phyloP scores from a whole-genome alignment of 92 coral and sea anemone genomes.

The Heteractis magnifica region DNA sequence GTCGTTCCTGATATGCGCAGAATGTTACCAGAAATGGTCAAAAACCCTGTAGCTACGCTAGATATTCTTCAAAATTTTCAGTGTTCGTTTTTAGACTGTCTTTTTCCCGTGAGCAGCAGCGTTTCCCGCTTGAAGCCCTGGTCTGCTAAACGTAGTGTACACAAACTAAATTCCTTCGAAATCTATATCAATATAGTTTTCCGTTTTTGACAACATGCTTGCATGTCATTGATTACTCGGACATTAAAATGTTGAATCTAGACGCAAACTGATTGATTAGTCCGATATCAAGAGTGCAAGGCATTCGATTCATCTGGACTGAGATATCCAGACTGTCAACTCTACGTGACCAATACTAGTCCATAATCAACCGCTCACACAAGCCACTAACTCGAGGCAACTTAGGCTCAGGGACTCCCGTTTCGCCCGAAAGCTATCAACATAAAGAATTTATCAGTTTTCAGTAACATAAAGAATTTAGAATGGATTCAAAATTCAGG shows the following conservation, averaged over 20 bases:
- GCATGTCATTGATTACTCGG: constrained; percentile 4
- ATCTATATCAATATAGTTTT: background rate
- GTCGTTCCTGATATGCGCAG: no score
- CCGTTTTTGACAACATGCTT: constrained; percentile 8
- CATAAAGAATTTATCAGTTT: background rate
- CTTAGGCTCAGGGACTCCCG: background rate
- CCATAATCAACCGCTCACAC: constrained; percentile 1
- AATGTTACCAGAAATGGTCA: no score
- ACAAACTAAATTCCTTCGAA: constrained; percentile 6
- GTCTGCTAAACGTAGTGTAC: background rate
- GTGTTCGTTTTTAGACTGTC: background rate
- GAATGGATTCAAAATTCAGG: background rate
- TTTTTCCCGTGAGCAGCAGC: background rate
- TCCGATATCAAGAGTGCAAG: constrained; percentile 12
- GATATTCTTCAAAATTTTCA: background rate
- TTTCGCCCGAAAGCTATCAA: constrained; percentile 1
- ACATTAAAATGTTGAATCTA: constrained; percentile 6
- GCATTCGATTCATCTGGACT: background rate
- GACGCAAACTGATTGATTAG: background rate
- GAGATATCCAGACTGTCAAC: constrained; percentile 1
- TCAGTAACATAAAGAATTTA: background rate
- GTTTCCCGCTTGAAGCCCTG: background rate
- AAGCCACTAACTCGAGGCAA: constrained; percentile 20
- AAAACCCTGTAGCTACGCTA: background rate
- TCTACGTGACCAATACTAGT: constrained; percentile 22